phyloP scores from a whole-genome alignment of 2,888 invertebrate species.

The Macaria notata region DNA sequence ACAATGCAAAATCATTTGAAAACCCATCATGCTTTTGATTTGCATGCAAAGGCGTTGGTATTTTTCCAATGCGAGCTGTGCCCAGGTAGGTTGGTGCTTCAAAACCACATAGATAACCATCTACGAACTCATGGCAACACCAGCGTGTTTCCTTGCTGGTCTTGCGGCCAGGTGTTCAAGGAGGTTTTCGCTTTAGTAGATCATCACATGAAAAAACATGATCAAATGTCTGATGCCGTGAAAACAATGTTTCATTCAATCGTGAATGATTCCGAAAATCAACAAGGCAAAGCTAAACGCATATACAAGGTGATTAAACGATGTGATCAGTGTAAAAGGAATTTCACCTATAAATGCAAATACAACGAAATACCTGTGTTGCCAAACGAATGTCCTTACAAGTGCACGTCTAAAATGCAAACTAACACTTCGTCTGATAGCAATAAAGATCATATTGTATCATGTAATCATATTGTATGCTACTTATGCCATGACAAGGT shows the following conservation, averaged over 20 bases:
- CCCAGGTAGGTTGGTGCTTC: slow-evolving; percentile 59
- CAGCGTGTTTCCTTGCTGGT: slow-evolving; percentile 63
- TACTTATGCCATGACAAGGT: slow-evolving; percentile 57
- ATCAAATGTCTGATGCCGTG: slow-evolving; percentile 29
- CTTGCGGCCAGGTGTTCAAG: slow-evolving; percentile 52
- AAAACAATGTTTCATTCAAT: slow-evolving; percentile 33
- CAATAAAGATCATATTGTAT: slow-evolving; percentile 6
- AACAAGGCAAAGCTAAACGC: slow-evolving; percentile 25
- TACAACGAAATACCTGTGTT: slow-evolving; percentile 55
- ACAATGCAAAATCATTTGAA: slow-evolving; percentile 64
- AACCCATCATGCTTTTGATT: slow-evolving; percentile 36
- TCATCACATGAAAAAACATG: slow-evolving; percentile 55
- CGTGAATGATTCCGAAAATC: slow-evolving; percentile 30
- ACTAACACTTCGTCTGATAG: slow-evolving; percentile 27
- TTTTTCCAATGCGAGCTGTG: slow-evolving; percentile 68
- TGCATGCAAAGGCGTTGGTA: slow-evolving; percentile 38
- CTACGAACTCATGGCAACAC: slow-evolving; percentile 49
- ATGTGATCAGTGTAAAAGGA: slow-evolving; percentile 61
- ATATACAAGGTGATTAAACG: slow-evolving; percentile 59
- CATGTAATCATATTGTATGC: slow-evolving; percentile 50
- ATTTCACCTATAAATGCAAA: slow-evolving; percentile 61
- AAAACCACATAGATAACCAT: slow-evolving; percentile 58
- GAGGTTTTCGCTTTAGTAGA: slow-evolving; percentile 46
- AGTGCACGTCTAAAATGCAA: slow-evolving; percentile 45
- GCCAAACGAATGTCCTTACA: slow-evolving; percentile 64